Evolutionary conservation across 2,888 invertebrate species (phyloP).

Genomic region (Eupithecia vulgata): DNA sequence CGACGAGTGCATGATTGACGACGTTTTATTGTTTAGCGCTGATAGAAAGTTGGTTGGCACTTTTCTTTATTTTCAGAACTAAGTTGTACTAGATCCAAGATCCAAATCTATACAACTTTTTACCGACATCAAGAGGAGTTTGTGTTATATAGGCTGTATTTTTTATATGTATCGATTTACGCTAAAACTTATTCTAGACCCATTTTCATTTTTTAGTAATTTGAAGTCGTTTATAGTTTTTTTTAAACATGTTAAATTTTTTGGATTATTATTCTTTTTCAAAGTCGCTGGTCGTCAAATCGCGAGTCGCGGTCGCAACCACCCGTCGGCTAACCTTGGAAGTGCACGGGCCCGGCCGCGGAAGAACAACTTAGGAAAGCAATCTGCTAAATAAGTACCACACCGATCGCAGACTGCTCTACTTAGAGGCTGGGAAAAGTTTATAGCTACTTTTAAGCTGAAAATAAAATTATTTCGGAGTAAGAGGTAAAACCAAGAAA

Average conservation of each 20-base stretch:
- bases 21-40: no score
- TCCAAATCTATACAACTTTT: no score
- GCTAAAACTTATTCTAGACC: no score
- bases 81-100: neutral
- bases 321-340: constrained; percentile 20
- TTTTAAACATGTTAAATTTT: no score
- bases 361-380: constrained; percentile 83
- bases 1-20: neutral
- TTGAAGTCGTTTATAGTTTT: no score
- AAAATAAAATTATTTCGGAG: neutral
- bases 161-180: no score
- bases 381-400: constrained; percentile 64
- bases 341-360: constrained; percentile 47
- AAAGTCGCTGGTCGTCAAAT: neutral
- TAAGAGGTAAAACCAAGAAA: neutral
- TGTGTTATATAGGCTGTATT: no score
- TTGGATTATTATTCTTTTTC: no score
- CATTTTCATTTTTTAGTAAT: no score
- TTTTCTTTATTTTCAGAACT: neutral
- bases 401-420: constrained; percentile 21
- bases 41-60: neutral
- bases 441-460: neutral
- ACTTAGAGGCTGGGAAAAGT: constrained; percentile 9
- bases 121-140: no score
- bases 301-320: constrained; percentile 2